A percentile compares a stretch with the other conserved stretches of the same genome.
Conservation (phyloP, 2,888 invertebrate genomes). For the Villa cingulata region DNA sequence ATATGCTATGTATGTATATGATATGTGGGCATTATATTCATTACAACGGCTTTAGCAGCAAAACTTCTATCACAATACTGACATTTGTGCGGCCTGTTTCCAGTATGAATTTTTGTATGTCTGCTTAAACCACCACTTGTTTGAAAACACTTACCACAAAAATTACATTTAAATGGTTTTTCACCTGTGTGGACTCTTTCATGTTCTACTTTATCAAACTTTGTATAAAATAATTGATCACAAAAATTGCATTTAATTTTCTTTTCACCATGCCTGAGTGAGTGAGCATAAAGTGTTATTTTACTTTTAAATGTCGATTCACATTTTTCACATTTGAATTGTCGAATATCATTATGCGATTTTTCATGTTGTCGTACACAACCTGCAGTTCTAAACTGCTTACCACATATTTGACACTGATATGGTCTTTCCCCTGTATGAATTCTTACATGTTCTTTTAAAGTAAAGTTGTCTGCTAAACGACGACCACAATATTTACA, state of each 20-base stretch:
- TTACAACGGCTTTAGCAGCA: background rate
- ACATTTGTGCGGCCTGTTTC: background rate
- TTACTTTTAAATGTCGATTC: background rate
- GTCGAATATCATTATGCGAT: background rate
- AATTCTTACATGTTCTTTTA: background rate
- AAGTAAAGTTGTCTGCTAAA: no score
- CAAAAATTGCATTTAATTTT: background rate
- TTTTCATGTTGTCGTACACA: background rate
- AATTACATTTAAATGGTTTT: background rate
- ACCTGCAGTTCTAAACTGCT: background rate
- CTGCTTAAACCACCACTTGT: background rate
- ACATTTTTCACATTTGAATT: background rate
- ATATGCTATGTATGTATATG: no score
- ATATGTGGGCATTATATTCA: no score
- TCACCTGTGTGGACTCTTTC: background rate
- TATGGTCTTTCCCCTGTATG: background rate
- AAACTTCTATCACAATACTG: background rate
- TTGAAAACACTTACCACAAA: background rate
- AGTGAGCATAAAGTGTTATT: background rate
- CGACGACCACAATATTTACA: no score
- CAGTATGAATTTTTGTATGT: background rate
- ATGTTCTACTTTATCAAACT: background rate
- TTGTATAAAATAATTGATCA: background rate
- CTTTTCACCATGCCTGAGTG: background rate
- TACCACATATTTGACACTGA: background rate